Evolutionary conservation across 2,888 invertebrate genomes (phyloP), one percentile per base, ranked within the genome.

Genomic region (Temnothorax ravouxi): DNA sequence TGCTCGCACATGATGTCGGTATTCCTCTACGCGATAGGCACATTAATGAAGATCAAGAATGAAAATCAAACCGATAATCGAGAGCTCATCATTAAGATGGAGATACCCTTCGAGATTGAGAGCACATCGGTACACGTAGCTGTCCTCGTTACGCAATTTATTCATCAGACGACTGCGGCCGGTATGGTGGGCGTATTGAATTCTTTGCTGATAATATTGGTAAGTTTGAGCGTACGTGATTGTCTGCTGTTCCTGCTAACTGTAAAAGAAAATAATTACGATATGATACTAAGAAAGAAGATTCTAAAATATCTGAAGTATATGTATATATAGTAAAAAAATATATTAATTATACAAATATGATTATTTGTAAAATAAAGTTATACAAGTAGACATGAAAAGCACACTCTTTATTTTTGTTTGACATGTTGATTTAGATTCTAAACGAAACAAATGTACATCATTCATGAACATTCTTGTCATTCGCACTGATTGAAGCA

Each of bases 1-100:
- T 18, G 1, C 47, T 34, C 62, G 6, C 74, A 81, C 25, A 9
- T 83, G 47, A 13, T 2, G 0, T 76, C 84, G 1, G 66, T 52
- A 1, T 13, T 21, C 1, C 18, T 47, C 18, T 89, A 87, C n/a
- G 54, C 41, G 0, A 8, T 18, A 9, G 85, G 88, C 5, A 21
- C 61, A 0, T 3, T 88, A 9, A 52, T 25, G n/a, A 61, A 38
- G 6, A 71, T 69, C 11, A 25, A 3, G 18, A 25, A 6, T 11
- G 52, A 66, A 15, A 44, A 50, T 41, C 47, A 71, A 25, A n/a
- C 50, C 3, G 38, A 64, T 1, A 1, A 41, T 3, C 79, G 88
- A 34, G 56, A 62, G 15, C 74, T 86, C 6, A n/a, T 84, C 38
- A 21, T 88, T 11, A 86, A 86, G 9, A 83, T 88, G 84, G 84